A percentile compares a stretch with the other conserved stretches of the same genome.
Conservation (phyloP, 2,797 vertebrate species). For the Zalophus californianus region DNA sequence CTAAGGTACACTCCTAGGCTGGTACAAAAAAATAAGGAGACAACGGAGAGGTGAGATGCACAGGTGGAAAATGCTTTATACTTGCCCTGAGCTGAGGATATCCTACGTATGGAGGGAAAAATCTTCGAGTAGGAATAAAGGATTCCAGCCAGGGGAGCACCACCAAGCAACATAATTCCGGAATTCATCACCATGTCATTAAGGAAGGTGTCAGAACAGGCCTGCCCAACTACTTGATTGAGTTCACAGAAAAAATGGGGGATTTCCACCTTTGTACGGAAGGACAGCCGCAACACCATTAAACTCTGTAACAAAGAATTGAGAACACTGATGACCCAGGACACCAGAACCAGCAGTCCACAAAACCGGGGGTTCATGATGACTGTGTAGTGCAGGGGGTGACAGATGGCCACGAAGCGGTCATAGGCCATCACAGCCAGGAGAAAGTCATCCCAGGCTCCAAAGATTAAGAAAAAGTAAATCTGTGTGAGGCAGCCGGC, state of each 20-base stretch:
- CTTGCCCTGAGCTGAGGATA: too few species aligned
- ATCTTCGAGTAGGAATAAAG: too few species aligned
- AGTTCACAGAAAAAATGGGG: too few species aligned
- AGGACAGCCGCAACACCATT: too few species aligned
- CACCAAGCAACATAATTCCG: too few species aligned
- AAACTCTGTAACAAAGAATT: neutral
- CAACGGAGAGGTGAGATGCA: too few species aligned
- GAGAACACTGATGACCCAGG: conserved; percentile 40
- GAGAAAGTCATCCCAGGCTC: conserved; percentile 62
- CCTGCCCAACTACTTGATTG: neutral
- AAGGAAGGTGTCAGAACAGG: neutral
- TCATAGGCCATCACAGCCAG: conserved; percentile 80
- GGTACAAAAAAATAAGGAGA: too few species aligned
- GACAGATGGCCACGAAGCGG: conserved; percentile 72
- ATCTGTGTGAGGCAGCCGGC: conserved; percentile 69
- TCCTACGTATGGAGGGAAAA: too few species aligned
- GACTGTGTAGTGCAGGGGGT: neutral
- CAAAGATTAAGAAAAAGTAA: conserved; percentile 68
- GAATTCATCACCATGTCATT: neutral
- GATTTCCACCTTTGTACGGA: too few species aligned
- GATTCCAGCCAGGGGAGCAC: too few species aligned
- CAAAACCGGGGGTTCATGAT: conserved; percentile 59
- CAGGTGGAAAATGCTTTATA: too few species aligned
- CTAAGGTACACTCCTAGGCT: too few species aligned
- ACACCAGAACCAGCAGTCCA: neutral